These are phyloP conservation scores for Leptinotarsa juncta DNA, from an alignment of 2,888 invertebrate genomes.

Conservation along the genomic window DNA sequence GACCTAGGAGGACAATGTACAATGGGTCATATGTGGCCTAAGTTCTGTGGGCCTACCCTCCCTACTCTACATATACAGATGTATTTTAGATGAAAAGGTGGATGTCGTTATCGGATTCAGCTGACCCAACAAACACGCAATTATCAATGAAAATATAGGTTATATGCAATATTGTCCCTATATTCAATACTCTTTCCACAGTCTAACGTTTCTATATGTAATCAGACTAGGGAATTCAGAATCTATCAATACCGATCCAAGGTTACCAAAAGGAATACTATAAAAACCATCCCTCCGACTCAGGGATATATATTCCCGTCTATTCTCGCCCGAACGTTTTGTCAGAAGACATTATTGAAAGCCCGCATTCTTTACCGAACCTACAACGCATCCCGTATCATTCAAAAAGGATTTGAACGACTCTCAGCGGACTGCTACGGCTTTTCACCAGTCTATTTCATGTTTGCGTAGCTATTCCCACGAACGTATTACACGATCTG, in stretches of 20 bases:
- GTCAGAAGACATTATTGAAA: slow-evolving; percentile 5
- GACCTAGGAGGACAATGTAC: no score
- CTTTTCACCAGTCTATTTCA: slow-evolving; percentile 4
- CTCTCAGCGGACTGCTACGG: neutral
- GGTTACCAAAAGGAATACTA: neutral
- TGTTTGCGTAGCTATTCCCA: neutral
- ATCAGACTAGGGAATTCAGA: no score
- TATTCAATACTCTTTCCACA: no score
- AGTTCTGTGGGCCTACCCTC: no score
- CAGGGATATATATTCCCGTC: neutral
- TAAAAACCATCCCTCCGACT: neutral
- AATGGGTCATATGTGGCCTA: no score
- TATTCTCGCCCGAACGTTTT: neutral
- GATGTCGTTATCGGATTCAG: no score
- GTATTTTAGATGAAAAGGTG: no score
- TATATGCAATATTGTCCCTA: no score
- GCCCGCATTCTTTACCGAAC: slow-evolving; percentile 1
- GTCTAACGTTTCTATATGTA: neutral
- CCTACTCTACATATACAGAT: no score
- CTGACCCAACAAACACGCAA: no score
- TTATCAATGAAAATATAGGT: neutral
- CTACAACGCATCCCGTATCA: neutral
- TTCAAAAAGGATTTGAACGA: slow-evolving; percentile 5
- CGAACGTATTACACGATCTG: neutral
- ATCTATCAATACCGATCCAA: no score